These are phyloP conservation scores for Kryptolebias ocellatus DNA, from an alignment of 2,797 vertebrate species.

Conservation along the genomic window DNA sequence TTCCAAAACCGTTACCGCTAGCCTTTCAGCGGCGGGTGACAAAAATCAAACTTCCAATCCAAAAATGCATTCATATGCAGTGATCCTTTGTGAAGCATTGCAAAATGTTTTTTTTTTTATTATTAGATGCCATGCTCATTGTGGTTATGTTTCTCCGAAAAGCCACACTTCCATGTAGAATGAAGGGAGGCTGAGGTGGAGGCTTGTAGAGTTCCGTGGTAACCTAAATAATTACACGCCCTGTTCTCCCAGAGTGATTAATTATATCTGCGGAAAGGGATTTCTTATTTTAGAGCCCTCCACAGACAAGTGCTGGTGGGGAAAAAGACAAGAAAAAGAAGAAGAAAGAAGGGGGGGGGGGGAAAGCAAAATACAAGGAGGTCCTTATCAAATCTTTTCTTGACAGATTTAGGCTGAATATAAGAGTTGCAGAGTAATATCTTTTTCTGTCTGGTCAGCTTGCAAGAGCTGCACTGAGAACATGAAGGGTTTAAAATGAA, in stretches of 20 bases:
- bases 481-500: slow-evolving; percentile 66
- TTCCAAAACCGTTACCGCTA: too few relatives aligned
- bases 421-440: slow-evolving; percentile 72
- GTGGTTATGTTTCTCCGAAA: slow-evolving; percentile 39
- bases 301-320: slow-evolving; percentile 72
- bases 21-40: too few relatives aligned
- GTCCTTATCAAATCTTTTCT: slow-evolving; percentile 77
- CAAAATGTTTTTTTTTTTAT: slow-evolving; percentile 22
- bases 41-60: slow-evolving; percentile 3
- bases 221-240: slow-evolving; percentile 87
- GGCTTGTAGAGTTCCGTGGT: slow-evolving; percentile 75
- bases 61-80: neutral
- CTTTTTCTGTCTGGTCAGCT: slow-evolving; percentile 62
- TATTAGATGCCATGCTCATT: slow-evolving; percentile 18
- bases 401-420: slow-evolving; percentile 82
- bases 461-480: slow-evolving; percentile 36
- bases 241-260: slow-evolving; percentile 87
- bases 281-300: slow-evolving; percentile 86
- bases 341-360: slow-evolving; percentile 24
- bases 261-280: slow-evolving; percentile 85
- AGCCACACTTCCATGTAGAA: slow-evolving; percentile 41
- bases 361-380: slow-evolving; percentile 74
- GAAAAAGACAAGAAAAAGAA: slow-evolving; percentile 51
- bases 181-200: slow-evolving; percentile 33
- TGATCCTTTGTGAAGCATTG: slow-evolving; percentile 4